phyloP scores from a whole-genome alignment of 2,797 vertebrate genomes.

The Gymnocypris eckloni region DNA sequence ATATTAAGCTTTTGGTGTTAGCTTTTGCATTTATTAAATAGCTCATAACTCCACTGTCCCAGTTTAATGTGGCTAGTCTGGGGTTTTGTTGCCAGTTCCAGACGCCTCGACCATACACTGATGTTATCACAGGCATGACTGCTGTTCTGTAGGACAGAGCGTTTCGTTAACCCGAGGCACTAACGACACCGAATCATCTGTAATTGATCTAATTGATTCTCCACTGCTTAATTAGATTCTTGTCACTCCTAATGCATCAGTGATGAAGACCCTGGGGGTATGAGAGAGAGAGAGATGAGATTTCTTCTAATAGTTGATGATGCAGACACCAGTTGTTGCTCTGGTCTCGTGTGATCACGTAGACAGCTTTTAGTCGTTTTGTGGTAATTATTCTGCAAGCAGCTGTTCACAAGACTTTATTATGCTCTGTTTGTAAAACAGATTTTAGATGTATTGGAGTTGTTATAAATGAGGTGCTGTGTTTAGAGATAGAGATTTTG shows the following conservation, averaged over 20 bases:
- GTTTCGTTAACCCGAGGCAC: conserved; percentile 50
- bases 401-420: conserved; percentile 22
- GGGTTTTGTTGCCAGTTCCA: not conserved
- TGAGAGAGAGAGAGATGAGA: not conserved
- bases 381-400: conserved; percentile 17
- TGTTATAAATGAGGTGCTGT: conserved; percentile 4
- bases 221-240: conserved; percentile 60
- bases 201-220: conserved; percentile 66
- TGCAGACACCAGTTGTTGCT: conserved; percentile 28
- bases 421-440: conserved; percentile 22
- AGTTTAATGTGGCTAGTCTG: conserved; percentile 4
- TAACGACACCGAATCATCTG: conserved; percentile 56
- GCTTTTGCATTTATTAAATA: not conserved
- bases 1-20: not conserved
- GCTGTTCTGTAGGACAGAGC: conserved; percentile 40
- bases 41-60: not conserved
- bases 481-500: not conserved
- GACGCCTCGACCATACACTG: not conserved
- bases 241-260: conserved; percentile 59
- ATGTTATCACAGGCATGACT: conserved; percentile 39
- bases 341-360: conserved; percentile 24
- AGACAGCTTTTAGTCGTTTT: conserved; percentile 17
- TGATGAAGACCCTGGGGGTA: conserved; percentile 48
- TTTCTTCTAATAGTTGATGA: conserved; percentile 46
- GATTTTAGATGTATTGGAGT: not conserved